A percentile compares a stretch with the other conserved stretches of the same genome.
Conservation (phyloP, 2,113 vertebrate genomes). For the Antigone vipio region DNA sequence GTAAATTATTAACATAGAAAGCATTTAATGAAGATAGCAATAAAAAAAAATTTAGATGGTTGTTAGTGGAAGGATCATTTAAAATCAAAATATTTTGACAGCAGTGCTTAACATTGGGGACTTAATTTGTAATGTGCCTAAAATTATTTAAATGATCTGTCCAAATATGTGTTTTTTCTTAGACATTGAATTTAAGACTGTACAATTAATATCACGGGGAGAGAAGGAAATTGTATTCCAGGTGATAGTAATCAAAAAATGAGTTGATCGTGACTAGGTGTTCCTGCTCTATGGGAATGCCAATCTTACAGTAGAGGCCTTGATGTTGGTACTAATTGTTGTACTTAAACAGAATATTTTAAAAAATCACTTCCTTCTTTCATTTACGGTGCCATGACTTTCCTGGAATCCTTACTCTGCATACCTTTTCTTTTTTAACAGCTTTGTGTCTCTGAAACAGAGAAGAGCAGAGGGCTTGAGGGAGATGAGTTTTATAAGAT, state of each 20-base stretch:
- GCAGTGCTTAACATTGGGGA: neutral
- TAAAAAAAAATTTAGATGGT: neutral
- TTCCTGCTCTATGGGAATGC: neutral
- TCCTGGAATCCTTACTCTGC: neutral
- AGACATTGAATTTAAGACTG: neutral
- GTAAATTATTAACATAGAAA: neutral
- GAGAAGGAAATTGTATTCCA: neutral
- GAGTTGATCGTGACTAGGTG: neutral
- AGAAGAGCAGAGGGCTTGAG: neutral
- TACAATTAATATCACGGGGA: neutral
- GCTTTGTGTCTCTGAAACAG: neutral
- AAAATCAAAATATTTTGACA: neutral
- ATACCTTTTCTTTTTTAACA: neutral
- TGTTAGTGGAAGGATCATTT: neutral
- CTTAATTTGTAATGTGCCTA: neutral
- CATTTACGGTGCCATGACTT: neutral
- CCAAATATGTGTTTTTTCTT: neutral
- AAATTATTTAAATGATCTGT: neutral
- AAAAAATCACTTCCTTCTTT: neutral
- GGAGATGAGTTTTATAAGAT: neutral
- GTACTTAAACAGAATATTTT: neutral
- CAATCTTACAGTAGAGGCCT: neutral
- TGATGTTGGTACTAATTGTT: neutral
- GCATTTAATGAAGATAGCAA: neutral
- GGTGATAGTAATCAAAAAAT: neutral